phyloP scores from a whole-genome alignment of 92 coral and sea anemone species.

The Nematostella vectensis region DNA sequence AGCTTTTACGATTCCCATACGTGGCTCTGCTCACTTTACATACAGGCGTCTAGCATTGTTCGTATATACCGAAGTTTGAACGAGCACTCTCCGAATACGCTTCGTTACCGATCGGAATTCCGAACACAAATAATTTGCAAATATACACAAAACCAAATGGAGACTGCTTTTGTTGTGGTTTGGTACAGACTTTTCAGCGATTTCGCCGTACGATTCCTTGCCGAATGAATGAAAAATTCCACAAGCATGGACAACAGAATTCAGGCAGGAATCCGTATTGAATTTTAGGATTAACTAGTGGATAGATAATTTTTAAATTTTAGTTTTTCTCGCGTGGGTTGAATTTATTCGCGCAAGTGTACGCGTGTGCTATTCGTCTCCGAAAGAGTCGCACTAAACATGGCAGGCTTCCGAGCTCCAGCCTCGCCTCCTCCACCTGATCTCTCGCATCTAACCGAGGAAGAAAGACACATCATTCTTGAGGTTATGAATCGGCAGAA shows the following conservation, averaged over 20 bases:
- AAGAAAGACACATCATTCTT: slow-evolving; percentile 78
- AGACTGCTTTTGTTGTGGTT: slow-evolving; percentile 37
- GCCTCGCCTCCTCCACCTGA: slow-evolving; percentile 90
- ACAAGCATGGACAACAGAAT: slow-evolving; percentile 12
- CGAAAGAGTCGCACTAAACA: slow-evolving; percentile 36
- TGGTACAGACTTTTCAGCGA: slow-evolving; percentile 29
- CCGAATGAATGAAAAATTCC: slow-evolving; percentile 13
- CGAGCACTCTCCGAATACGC: slow-evolving; percentile 26
- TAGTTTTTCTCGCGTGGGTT: slow-evolving; percentile 19
- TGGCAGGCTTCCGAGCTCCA: slow-evolving; percentile 71
- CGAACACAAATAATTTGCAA: slow-evolving; percentile 11
- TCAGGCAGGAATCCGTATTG: slow-evolving; percentile 1
- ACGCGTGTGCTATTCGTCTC: too few species aligned
- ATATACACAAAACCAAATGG: slow-evolving; percentile 32
- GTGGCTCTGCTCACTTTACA: too few species aligned
- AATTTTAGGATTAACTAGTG: too few species aligned
- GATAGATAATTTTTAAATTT: too few species aligned
- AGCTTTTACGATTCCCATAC: too few species aligned
- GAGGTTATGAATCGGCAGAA: slow-evolving; percentile 86
- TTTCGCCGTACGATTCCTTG: slow-evolving; percentile 9
- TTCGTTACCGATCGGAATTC: slow-evolving; percentile 9
- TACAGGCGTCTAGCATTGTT: too few species aligned
- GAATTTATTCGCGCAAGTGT: slow-evolving; percentile 10
- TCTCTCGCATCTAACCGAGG: slow-evolving; percentile 90
- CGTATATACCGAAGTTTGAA: slow-evolving; percentile 6